These are phyloP conservation scores for Caradrina kadenii DNA, from an alignment of 2,888 invertebrate genomes.

Conservation along the genomic window DNA sequence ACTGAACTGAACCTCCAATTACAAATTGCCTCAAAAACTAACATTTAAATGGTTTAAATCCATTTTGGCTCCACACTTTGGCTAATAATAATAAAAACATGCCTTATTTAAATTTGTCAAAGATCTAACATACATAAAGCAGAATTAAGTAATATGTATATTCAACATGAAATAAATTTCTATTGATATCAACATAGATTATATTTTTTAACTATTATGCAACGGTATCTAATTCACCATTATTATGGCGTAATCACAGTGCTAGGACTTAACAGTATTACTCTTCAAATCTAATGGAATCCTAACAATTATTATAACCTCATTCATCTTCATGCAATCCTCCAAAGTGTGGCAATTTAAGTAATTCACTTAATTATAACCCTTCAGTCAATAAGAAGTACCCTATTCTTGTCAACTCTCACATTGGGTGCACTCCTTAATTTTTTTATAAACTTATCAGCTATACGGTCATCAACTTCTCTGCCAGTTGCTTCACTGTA, in stretches of 20 bases:
- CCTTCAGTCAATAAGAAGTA: constrained; percentile 79
- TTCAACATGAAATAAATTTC: constrained; percentile 25
- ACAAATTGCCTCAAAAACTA: constrained; percentile 33
- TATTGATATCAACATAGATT: constrained; percentile 12
- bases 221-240: constrained; percentile 17
- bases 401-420: constrained; percentile 91
- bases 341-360: constrained; percentile 54
- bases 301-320: constrained; percentile 28
- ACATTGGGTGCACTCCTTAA: constrained; percentile 92
- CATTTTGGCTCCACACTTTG: constrained; percentile 63
- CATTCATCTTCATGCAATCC: constrained; percentile 22
- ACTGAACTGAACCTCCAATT: constrained; percentile 17
- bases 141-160: constrained; percentile 11
- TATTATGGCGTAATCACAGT: constrained; percentile 25
- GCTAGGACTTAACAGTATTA: constrained; percentile 30
- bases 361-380: constrained; percentile 24
- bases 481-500: constrained; percentile 89
- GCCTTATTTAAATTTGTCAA: constrained; percentile 4
- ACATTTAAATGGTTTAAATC: constrained; percentile 24
- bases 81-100: constrained; percentile 23
- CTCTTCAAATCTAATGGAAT: constrained; percentile 11
- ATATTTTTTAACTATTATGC: constrained; percentile 37
- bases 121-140: background rate
- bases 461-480: constrained; percentile 91
- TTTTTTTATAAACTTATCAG: constrained; percentile 93